Base-by-base conservation (phyloP, 23 tunicate species). In the Trididemnum nubilum region DNA sequence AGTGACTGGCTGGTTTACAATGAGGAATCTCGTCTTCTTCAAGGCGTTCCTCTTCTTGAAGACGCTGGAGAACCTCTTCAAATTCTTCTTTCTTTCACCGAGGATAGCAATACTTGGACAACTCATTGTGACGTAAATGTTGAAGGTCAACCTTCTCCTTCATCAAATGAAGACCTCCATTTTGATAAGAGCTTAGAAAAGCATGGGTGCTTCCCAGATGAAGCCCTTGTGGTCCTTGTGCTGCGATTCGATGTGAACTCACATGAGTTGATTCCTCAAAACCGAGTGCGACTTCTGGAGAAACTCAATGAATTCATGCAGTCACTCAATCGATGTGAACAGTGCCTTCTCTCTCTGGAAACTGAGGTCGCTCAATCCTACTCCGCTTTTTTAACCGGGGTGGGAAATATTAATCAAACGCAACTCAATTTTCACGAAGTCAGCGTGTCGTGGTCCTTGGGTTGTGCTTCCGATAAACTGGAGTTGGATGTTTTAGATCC, bases 371-470 rank as follows among this genome's bases (percentile, higher is more conserved):
- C 51, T 0, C 18, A 7, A 0, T 25, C 40, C 2, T 40, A 81
- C 49, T 29, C 34, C n/a, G 88, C 87, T 0, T 80, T 85, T 36
- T 18, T 91, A 38, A 76, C 87, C 31, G 97, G 97, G 33, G 78
- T 33, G 28, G 97, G 97, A 2, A 77, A 85, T 39, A 78, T 37
- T 2, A 57, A 77, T 1, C 36, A 36, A 5, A 23, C 40, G 34
- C 36, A 70, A 7, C 35, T 26, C 29, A 52, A 35, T 21, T 32
- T 28, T 26, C 71, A 79, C 3, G 82, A 61, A 5, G 83, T 85
- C 0, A 23, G 52, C 23, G 33, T 91, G 31, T 91, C 87, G 65
- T 91, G 97, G 97, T 80, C 90, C 31, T 21, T 91, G 15, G 97
- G 83, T 0, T 91, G 97, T 64, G 76, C 86, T 44, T 34, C 84